These are phyloP conservation scores for Sminthopsis crassicaudata DNA, from an alignment of 2,113 vertebrate species.

Conservation along the genomic window DNA sequence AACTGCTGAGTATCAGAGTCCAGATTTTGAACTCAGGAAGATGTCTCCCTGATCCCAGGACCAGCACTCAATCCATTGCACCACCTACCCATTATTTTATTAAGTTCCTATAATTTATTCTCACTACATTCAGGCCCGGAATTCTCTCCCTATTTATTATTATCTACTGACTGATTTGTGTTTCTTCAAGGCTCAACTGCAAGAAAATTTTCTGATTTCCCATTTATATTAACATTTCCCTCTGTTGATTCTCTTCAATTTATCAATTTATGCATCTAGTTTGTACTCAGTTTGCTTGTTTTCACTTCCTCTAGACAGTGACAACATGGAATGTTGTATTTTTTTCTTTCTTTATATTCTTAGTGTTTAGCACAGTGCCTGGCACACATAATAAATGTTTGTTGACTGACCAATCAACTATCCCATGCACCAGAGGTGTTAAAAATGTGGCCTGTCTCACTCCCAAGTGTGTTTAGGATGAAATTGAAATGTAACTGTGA, in stretches of 20 bases:
- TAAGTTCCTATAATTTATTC: neutral
- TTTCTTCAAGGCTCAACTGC: neutral
- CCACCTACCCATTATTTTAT: neutral
- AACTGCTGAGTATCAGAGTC: neutral
- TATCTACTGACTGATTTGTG: neutral
- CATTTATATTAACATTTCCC: neutral
- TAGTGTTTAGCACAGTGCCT: neutral
- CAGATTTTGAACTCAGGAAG: neutral
- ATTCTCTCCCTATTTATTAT: neutral
- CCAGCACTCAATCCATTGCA: neutral
- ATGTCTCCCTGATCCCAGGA: neutral
- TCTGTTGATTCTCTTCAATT: neutral
- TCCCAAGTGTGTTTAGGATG: neutral
- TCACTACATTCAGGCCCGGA: neutral
- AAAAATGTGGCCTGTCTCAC: neutral
- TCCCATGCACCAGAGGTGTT: neutral
- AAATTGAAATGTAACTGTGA: neutral
- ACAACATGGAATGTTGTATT: neutral
- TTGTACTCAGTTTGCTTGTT: neutral
- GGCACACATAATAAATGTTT: neutral
- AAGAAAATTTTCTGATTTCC: neutral
- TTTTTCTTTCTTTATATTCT: neutral
- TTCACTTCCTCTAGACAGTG: neutral
- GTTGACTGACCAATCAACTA: neutral
- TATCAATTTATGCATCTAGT: neutral